Evolutionary conservation across 1,140 invertebrate species (phyloP).

Genomic region (Papilio glaucus): DNA sequence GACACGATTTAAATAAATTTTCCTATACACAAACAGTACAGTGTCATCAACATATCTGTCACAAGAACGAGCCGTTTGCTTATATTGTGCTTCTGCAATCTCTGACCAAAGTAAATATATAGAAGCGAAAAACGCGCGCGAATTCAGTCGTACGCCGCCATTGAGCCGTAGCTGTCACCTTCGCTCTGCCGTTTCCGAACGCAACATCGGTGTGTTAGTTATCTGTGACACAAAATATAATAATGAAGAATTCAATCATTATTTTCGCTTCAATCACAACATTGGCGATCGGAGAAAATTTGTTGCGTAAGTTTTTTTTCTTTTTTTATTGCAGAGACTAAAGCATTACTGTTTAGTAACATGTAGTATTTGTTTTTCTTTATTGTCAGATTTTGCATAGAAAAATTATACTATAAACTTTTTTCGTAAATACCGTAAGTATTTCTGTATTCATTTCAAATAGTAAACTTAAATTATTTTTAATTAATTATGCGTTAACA

Average conservation of each 20-base stretch:
- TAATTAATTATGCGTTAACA: no score
- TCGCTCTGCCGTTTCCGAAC: neutral
- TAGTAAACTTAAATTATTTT: no score
- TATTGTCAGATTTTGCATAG: neutral
- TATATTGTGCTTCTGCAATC: constrained; percentile 49
- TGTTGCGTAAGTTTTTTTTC: constrained; percentile 57
- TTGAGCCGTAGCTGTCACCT: constrained; percentile 27
- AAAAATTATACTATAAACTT: no score
- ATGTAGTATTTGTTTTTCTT: neutral
- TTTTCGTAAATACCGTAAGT: no score
- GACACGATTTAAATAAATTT: constrained; percentile 28
- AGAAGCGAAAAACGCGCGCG: constrained; percentile 51
- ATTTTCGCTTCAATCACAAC: constrained; percentile 45
- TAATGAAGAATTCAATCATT: constrained; percentile 54
- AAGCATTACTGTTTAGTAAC: neutral
- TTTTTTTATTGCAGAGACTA: constrained; percentile 38
- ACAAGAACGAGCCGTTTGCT: constrained; percentile 41
- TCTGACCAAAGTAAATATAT: constrained; percentile 52
- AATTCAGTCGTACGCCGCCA: constrained; percentile 49
- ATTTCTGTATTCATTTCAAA: no score
- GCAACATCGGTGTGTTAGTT: constrained; percentile 5
- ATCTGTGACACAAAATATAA: constrained; percentile 23
- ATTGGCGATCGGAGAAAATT: constrained; percentile 50
- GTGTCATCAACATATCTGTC: constrained; percentile 44
- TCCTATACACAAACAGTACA: constrained; percentile 20